Base-by-base conservation (phyloP, 2,797 vertebrate genomes). In the Tapera naevia region DNA sequence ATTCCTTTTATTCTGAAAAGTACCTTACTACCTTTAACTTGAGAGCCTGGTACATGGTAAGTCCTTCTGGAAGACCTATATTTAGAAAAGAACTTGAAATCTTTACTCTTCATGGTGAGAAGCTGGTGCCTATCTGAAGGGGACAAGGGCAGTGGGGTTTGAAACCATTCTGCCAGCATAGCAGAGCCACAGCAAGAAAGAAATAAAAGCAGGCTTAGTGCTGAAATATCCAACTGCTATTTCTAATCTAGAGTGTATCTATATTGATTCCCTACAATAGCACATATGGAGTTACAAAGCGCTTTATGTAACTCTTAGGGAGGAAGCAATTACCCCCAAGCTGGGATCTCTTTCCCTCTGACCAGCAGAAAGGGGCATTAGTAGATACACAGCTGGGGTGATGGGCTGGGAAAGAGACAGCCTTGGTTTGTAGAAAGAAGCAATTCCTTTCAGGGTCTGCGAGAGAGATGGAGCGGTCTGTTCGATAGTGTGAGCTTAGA, bases 401-500 rank as follows among this genome's bases (percentile, higher is more conserved):
- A 15, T 7, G 65, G 19, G 60, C 10, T 24, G 58, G 67, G 62
- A 8, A 24, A 4, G 57, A 30, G n/a, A 21, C 16, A 24, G 25
- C 1, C 1, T 18, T 28, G 11, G 8, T 17, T 13, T n/a, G 18
- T 17, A 24, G 48, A 9, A 43, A 66, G 75, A 11, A 74, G 28
- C 2, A 2, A 0, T 14, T 89, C 43, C 69, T 53, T 84, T 37
- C 78, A 53, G 74, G 30, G 41, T 32, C 82, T 7, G 3, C 7
- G 11, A 17, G 32, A 22, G 27, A 25, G n/a, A 6, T 5, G 33
- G 19, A 15, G 2, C 11, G 66, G 17, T 32, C 58, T 32, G 57
- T 4, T 37, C 0, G 0, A 17, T 0, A 6, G 51, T 0, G 0
- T 30, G 57, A 10, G 39, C 39, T 41, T 41, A 41, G 39, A 41